Conservation (phyloP, 2,113 vertebrate genomes). For the Danio rerio region DNA sequence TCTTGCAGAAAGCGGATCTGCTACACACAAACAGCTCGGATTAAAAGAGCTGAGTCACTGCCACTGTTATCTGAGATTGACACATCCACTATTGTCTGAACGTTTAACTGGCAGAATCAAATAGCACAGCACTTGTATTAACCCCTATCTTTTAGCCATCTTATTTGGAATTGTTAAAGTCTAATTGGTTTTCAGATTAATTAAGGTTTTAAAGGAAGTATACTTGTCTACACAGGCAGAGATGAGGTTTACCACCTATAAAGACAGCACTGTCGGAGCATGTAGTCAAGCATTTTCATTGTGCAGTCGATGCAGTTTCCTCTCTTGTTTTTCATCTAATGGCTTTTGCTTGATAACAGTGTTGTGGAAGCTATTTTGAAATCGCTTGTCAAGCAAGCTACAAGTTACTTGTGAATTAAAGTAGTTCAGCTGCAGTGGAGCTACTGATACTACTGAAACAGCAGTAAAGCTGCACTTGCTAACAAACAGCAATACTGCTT, state of each 20-base stretch:
- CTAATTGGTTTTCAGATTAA: conserved; percentile 76
- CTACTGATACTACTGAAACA: neutral
- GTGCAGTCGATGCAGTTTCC: conserved; percentile 42
- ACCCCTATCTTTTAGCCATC: conserved; percentile 59
- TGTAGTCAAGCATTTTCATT: conserved; percentile 27
- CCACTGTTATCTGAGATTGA: conserved; percentile 17
- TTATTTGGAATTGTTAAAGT: conserved; percentile 70
- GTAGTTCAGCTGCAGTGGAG: neutral
- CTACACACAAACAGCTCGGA: conserved; percentile 15
- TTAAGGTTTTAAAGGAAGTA: conserved; percentile 69
- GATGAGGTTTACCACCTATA: neutral
- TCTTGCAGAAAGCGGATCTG: conserved; percentile 1
- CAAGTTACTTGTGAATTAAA: neutral
- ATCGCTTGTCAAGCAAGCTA: conserved; percentile 5
- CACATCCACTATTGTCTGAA: conserved; percentile 42
- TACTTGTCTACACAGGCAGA: conserved; percentile 24
- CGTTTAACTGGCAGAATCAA: conserved; percentile 44
- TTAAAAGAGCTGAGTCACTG: conserved; percentile 18
- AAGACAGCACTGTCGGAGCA: conserved; percentile 53
- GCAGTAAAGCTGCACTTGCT: neutral
- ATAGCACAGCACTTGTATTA: conserved; percentile 59
- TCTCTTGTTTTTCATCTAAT: conserved; percentile 40
- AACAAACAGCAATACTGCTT: neutral
- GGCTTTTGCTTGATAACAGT: conserved; percentile 46
- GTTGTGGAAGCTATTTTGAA: conserved; percentile 32